These are phyloP conservation scores for Coenobita brevimanus DNA, from an alignment of 1,140 invertebrate species.

Conservation along the genomic window DNA sequence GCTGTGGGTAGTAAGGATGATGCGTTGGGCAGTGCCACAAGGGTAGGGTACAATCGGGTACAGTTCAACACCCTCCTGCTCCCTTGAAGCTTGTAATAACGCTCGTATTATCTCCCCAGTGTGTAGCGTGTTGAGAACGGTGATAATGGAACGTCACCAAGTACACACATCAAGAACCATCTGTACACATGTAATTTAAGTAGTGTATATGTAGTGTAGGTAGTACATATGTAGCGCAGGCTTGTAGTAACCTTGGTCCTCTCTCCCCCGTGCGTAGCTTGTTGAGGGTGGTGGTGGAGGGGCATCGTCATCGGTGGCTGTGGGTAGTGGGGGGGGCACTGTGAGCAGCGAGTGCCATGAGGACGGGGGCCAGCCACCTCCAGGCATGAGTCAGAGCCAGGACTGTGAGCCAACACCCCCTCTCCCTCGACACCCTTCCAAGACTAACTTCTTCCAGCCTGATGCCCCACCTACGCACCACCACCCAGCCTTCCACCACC, in stretches of 20 bases:
- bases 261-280: slow-evolving; percentile 61
- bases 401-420: slow-evolving; percentile 95
- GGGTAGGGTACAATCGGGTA: too few relatives aligned
- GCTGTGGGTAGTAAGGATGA: too few relatives aligned
- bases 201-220: too few relatives aligned
- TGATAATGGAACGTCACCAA: too few relatives aligned
- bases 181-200: too few relatives aligned
- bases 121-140: too few relatives aligned
- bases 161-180: too few relatives aligned
- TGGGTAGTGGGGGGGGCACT: slow-evolving; percentile 40
- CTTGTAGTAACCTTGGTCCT: neutral
- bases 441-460: slow-evolving; percentile 92
- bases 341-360: slow-evolving; percentile 51
- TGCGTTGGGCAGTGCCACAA: too few relatives aligned
- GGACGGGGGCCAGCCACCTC: slow-evolving; percentile 70
- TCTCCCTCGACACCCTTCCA: slow-evolving; percentile 90
- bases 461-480: slow-evolving; percentile 71
- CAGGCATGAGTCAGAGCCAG: slow-evolving; percentile 83
- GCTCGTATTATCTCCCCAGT: too few relatives aligned
- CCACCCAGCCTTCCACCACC: slow-evolving; percentile 64
- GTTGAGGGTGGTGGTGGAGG: slow-evolving; percentile 64
- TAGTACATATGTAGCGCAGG: slow-evolving; percentile 38
- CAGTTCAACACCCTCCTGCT: too few relatives aligned
- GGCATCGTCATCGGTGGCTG: slow-evolving; percentile 37
- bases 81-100: too few relatives aligned